Evolutionary conservation across 2,888 invertebrate genomes (phyloP), one percentile per base, ranked within the genome.

Genomic region (Eudasyphora cyanicolor): DNA sequence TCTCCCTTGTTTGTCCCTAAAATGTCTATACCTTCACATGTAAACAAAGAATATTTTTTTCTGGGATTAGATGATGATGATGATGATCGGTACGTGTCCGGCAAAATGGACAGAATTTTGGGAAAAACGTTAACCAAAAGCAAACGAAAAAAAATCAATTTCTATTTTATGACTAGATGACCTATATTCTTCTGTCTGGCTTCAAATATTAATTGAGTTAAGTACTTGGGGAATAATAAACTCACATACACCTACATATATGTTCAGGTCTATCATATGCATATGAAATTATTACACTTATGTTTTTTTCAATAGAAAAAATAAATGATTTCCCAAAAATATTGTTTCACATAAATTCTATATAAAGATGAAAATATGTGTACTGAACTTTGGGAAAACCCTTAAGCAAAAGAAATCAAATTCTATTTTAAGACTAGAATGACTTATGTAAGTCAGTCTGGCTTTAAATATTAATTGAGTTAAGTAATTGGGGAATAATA

Each of bases 51-150:
- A 64, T 35, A n/a, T n/a, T n/a, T 19, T 64, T 64, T 64, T 54
- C 57, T 14, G 35, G 21, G 35, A 64, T 64, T 64, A 64, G 64
- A 67, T 67, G 67, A 67, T 67, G 67, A 42, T 21, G 38, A 27
- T 57, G 57, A 5, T 54, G 19, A 35, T 10, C 5, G 38, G 42
- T 42, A 67, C 38, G 67, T 67, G 67, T 42, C 67, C 67, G 42
- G 67, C 21, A 67, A 60, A 60, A 60, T n/a, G 60, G 60, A n/a
- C n/a, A 8, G 4, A 8, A 8, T 32, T 32, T 4, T 32, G 32
- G 32, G 32, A 32, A 4, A 32, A 4, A 32, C 32, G 8, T 8
- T 32, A n/a, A n/a, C n/a, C n/a, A n/a, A n/a, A n/a, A n/a, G n/a
- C n/a, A n/a, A 45, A 0, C 7, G 2, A 14, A n/a, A 14, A 12